Evolutionary conservation across 2,113 vertebrate genomes (phyloP).

Genomic region (Phrynocephalus versicolor): DNA sequence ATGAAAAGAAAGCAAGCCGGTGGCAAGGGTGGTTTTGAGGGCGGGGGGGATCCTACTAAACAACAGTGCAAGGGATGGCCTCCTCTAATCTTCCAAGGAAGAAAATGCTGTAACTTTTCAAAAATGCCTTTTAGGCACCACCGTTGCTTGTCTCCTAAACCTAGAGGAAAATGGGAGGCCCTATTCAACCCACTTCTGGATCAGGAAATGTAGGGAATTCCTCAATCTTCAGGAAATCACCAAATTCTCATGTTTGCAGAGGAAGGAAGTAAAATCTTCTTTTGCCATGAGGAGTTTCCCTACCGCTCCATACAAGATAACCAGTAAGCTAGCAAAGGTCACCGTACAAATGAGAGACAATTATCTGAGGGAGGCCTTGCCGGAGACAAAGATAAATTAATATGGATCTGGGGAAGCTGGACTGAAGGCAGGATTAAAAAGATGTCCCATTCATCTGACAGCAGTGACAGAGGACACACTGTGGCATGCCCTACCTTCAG

Average conservation of each 20-base stretch:
- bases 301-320: conserved; percentile 39
- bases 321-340: conserved; percentile 56
- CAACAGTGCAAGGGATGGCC: conserved; percentile 21
- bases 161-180: conserved; percentile 27
- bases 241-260: conserved; percentile 23
- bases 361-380: conserved; percentile 56
- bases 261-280: conserved; percentile 25
- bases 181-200: conserved; percentile 11
- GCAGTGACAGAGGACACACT: conserved; percentile 40
- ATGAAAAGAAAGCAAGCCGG: too few relatives aligned
- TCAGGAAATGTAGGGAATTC: conserved; percentile 1
- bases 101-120: conserved; percentile 16
- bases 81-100: conserved; percentile 35
- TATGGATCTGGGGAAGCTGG: conserved; percentile 39
- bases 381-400: conserved; percentile 58
- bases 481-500: background rate
- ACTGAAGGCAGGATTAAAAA: conserved; percentile 52
- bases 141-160: background rate
- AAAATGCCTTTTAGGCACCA: background rate
- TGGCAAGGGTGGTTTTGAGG: background rate
- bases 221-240: conserved; percentile 30
- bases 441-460: conserved; percentile 34
- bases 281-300: background rate
- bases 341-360: conserved; percentile 61
- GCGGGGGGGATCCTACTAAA: conserved; percentile 29